Evolutionary conservation across 2,888 invertebrate genomes (phyloP), one percentile per base, ranked within the genome.

Genomic region (Dinocampus coccinellae): DNA sequence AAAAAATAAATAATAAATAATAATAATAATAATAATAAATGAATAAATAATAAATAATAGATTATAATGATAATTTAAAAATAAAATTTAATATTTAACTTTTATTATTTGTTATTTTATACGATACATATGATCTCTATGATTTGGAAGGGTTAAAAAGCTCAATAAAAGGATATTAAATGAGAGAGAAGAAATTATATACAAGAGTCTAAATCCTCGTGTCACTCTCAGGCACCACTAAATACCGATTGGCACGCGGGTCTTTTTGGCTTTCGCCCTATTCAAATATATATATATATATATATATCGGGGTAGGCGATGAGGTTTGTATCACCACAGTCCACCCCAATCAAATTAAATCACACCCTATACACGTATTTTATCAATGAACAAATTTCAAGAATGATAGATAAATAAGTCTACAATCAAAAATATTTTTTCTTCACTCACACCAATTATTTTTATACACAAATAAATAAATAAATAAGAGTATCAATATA

Each of bases 261-360:
- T 47, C 47, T 69, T 61, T 73, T 69, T 62, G 64, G 72, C 72
- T 69, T 68, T 74, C 73, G 53, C 33, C 66, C 58, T 52, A 62
- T 53, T 64, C 66, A 55, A 29, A 69, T 55, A 63, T 71, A 55
- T 57, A 47, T 47, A 36, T 36, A 33, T 33, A 36, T 36, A 36
- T 36, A 16, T 20, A 3, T n/a, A 2, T 4, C 29, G 7, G 29
- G 29, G 29, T 29, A 7, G 7, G 7, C 29, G 29, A 29, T 29
- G 29, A 70, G 68, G 68, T 75, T 70, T 67, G 62, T 47, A 52
- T 42, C 39, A 57, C 76, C 79, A 75, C 74, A 73, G 73, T 76
- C 76, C 74, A 76, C 76, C 79, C 82, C 81, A 82, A 85, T 85
- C 84, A 84, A 84, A 85, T 85, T 85, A 85, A 85, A 85, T 83